These are phyloP conservation scores for Onychostoma macrolepis DNA, from an alignment of 2,113 vertebrate species.

Conservation along the genomic window DNA sequence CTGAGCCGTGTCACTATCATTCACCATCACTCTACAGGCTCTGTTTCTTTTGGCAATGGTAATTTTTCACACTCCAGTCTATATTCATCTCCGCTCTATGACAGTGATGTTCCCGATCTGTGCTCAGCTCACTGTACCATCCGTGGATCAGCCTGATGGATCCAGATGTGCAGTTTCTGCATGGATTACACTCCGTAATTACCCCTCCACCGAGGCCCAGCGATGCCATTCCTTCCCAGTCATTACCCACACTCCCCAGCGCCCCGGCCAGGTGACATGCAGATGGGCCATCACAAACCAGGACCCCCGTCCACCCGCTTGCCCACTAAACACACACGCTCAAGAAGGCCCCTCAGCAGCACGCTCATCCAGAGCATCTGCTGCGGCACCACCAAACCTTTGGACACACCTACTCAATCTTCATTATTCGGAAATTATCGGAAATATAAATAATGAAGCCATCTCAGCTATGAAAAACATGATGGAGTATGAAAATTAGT, in stretches of 20 bases:
- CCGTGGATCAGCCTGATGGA: slow-evolving; percentile 66
- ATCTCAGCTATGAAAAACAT: not conserved
- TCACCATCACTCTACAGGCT: not conserved
- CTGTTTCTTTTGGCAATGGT: not conserved
- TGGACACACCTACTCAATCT: not conserved
- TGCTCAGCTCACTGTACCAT: slow-evolving; percentile 48
- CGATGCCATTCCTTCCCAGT: slow-evolving; percentile 79
- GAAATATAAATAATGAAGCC: not conserved
- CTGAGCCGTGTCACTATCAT: not conserved
- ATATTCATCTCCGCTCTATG: not conserved
- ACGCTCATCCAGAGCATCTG: not conserved
- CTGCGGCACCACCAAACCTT: not conserved
- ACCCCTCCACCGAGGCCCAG: slow-evolving; percentile 73
- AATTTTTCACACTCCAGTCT: not conserved
- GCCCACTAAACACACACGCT: slow-evolving; percentile 1
- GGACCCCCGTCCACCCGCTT: slow-evolving; percentile 31
- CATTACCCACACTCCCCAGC: slow-evolving; percentile 78
- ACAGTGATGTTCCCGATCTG: not conserved
- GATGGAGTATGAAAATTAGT: not conserved
- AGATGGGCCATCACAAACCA: slow-evolving; percentile 75
- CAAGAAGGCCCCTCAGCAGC: not conserved
- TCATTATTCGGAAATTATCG: not conserved
- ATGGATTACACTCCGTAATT: slow-evolving; percentile 82
- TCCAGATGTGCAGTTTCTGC: slow-evolving; percentile 85
- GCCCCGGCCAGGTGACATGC: slow-evolving; percentile 81